Percentiles rank a stretch among this genome's conserved stretches.
These are phyloP conservation scores for Monochamus alternatus DNA, from an alignment of 2,888 invertebrate species.

Conservation along the genomic window DNA sequence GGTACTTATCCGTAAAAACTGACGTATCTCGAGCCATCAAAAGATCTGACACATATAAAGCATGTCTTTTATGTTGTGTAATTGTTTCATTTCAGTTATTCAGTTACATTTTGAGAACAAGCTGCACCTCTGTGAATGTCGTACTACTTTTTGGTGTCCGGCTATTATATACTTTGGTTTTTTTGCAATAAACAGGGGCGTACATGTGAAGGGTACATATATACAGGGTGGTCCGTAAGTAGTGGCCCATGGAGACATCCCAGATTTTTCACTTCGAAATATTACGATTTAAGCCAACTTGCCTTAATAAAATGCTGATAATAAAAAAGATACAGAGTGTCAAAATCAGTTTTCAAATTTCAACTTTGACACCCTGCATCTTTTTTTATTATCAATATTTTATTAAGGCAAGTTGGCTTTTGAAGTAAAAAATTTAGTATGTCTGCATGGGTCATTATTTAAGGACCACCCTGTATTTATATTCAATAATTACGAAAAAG, in stretches of 20 bases:
- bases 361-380: too few species aligned
- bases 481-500: not conserved
- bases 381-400: too few species aligned
- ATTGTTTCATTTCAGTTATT: slow-evolving; percentile 50
- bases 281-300: too few species aligned
- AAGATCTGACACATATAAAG: slow-evolving; percentile 47
- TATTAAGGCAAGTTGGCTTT: too few species aligned
- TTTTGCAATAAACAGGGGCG: slow-evolving; percentile 13
- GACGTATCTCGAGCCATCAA: not conserved
- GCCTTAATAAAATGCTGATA: too few species aligned
- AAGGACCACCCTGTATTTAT: too few species aligned
- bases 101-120: slow-evolving; percentile 42
- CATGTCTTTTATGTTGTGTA: slow-evolving; percentile 59
- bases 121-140: slow-evolving; percentile 57
- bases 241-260: not conserved
- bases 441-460: too few species aligned
- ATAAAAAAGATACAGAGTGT: too few species aligned
- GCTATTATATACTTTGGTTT: slow-evolving; percentile 42
- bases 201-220: not conserved
- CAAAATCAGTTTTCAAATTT: too few species aligned
- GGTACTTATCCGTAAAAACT: not conserved
- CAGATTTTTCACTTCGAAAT: not conserved
- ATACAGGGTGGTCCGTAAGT: too few species aligned
- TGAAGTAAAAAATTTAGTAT: too few species aligned
- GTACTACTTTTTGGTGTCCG: slow-evolving; percentile 46